Evolutionary conservation across 2,888 invertebrate genomes (phyloP), one percentile per base, ranked within the genome.

Genomic region (Dysmachus trigonus): DNA sequence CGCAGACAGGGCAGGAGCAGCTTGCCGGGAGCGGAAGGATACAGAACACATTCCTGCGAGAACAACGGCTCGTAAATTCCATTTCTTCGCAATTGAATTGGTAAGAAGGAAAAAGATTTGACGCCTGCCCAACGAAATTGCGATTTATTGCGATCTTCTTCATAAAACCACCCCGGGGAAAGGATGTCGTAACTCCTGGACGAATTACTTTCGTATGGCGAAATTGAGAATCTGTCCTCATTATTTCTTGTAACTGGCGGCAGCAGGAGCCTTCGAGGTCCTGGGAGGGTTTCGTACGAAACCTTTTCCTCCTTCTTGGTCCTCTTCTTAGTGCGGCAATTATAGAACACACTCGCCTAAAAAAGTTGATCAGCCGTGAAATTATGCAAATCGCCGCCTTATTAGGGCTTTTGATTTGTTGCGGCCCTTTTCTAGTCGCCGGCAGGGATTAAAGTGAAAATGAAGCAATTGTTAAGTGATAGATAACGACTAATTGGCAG

Each of bases 181-280:
- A 83, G 83, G 71, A 83, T 83, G 83, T 47, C 83, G 83, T 83
- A 83, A 72, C 38, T 83, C 71, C 53, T 83, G 35, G 72, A 15
- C 33, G 35, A 82, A 82, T 62, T 33, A 53, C 81, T 31, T 82
- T 82, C 33, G n/a, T 62, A 33, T 62, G 15, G 62, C 10, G 62
- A 62, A 62, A 62, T 22, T 62, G 62, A 62, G 62, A 62, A 62
- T 7, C 62, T 62, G 62, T 62, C 62, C 62, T 62, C 62, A 62
- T 62, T 62, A 62, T 22, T 62, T 62, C 62, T 62, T 62, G 27
- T 62, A 62, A 62, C 62, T 62, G 10, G 62, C 62, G 27, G 62
- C 62, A 51, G 47, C n/a, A n/a, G n/a, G 2, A 51, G 47, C 62
- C 62, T 10, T 27, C 53, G 6, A 7, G n/a, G 18, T n/a, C 53